Percentiles rank a stretch among this genome's conserved stretches.
Evolutionary conservation across 2,113 vertebrate species (phyloP).

Genomic region (Crotalus helleri): DNA sequence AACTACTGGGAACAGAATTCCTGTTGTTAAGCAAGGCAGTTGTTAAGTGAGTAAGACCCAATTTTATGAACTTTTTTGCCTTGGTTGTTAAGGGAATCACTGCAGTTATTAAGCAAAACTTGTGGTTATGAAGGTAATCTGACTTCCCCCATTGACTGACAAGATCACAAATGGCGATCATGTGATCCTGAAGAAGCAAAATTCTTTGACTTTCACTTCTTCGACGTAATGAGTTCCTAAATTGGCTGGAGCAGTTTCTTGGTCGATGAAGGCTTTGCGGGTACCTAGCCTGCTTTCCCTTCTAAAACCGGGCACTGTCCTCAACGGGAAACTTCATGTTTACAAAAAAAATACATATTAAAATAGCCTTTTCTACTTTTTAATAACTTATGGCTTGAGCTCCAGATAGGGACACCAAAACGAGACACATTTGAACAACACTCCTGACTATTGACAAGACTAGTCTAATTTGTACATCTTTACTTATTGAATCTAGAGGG

Average conservation of each 20-base stretch:
- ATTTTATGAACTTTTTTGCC: neutral
- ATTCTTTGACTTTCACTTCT: neutral
- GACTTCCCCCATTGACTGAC: neutral
- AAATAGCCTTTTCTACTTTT: neutral
- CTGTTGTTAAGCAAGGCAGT: neutral
- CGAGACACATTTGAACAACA: neutral
- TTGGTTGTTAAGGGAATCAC: neutral
- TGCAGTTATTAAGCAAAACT: neutral
- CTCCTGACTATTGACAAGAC: neutral
- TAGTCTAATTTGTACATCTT: neutral
- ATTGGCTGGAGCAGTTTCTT: neutral
- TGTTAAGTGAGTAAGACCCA: neutral
- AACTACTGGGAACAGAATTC: neutral
- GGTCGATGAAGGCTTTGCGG: neutral
- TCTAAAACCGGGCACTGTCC: neutral
- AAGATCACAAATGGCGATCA: neutral
- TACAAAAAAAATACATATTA: neutral
- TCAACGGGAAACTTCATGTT: neutral
- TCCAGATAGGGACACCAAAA: neutral
- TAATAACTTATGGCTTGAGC: neutral
- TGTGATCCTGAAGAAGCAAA: neutral
- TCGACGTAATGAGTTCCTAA: neutral
- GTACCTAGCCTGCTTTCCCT: neutral
- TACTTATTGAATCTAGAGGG: neutral
- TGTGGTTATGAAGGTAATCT: neutral